Evolutionary conservation across 2,113 vertebrate species (phyloP).

Genomic region (Micromys minutus): DNA sequence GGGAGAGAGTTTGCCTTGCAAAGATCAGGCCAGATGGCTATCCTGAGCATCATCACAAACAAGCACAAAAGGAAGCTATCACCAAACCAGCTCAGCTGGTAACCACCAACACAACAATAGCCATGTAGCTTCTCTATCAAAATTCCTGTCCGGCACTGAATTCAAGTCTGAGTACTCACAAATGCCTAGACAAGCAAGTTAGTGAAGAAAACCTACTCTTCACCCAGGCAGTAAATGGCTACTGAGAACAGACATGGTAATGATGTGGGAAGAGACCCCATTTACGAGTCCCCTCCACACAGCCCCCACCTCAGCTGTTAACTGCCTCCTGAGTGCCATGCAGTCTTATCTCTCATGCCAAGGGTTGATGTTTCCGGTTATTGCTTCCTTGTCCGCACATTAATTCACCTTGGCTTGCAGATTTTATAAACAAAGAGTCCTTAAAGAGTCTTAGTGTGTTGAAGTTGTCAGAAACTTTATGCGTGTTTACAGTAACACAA

Average conservation of each 20-base stretch:
- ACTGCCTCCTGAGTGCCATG: not conserved
- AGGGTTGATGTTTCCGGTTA: not conserved
- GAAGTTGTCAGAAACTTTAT: constrained; percentile 17
- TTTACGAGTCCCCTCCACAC: not conserved
- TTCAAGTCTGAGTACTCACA: not conserved
- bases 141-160: not conserved
- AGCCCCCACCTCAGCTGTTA: not conserved
- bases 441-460: constrained; percentile 1
- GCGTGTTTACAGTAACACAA: constrained; percentile 24
- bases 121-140: not conserved
- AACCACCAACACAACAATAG: not conserved
- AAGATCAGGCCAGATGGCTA: not conserved
- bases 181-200: not conserved
- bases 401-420: not conserved
- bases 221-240: not conserved
- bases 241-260: not conserved
- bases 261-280: not conserved
- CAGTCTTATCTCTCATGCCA: not conserved
- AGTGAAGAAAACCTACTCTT: not conserved
- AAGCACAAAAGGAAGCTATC: not conserved
- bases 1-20: not conserved
- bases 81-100: not conserved
- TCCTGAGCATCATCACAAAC: not conserved
- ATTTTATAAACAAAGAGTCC: constrained; percentile 46
- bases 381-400: not conserved